Evolutionary conservation across 2,113 vertebrate genomes (phyloP).

Genomic region (Cheirogaleus medius): DNA sequence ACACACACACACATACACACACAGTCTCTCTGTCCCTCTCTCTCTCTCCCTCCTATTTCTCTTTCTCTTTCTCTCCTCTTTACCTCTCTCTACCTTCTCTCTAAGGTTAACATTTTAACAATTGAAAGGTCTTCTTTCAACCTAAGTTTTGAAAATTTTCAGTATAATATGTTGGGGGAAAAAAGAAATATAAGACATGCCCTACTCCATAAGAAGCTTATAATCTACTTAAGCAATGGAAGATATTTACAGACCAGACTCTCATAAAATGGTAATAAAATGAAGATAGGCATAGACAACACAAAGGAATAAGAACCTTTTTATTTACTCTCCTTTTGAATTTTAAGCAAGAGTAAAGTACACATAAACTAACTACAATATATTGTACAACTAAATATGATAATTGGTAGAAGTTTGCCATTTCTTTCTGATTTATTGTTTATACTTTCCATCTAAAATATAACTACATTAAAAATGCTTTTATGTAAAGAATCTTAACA

Average conservation of each 20-base stretch:
- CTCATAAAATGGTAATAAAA: background rate
- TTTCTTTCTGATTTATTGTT: background rate
- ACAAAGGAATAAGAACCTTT: background rate
- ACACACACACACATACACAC: background rate
- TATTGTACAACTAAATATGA: background rate
- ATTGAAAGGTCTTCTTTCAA: background rate
- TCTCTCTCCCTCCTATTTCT: background rate
- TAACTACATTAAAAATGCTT: background rate
- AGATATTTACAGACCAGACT: background rate
- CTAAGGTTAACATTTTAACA: background rate
- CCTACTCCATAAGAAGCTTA: background rate
- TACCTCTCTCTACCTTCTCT: background rate
- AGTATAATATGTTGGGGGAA: background rate
- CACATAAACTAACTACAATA: background rate
- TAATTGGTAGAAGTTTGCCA: background rate
- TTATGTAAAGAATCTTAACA: background rate
- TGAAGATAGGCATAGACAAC: background rate
- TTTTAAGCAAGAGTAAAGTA: background rate
- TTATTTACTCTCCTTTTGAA: background rate
- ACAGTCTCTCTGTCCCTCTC: background rate
- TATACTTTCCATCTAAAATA: background rate
- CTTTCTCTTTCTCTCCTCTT: background rate
- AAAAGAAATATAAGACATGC: background rate
- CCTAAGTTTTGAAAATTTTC: background rate
- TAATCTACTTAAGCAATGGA: background rate